Evolutionary conservation across 1,140 invertebrate species (phyloP), one percentile per base, ranked within the genome.

Genomic region (Brachionus koreanus): DNA sequence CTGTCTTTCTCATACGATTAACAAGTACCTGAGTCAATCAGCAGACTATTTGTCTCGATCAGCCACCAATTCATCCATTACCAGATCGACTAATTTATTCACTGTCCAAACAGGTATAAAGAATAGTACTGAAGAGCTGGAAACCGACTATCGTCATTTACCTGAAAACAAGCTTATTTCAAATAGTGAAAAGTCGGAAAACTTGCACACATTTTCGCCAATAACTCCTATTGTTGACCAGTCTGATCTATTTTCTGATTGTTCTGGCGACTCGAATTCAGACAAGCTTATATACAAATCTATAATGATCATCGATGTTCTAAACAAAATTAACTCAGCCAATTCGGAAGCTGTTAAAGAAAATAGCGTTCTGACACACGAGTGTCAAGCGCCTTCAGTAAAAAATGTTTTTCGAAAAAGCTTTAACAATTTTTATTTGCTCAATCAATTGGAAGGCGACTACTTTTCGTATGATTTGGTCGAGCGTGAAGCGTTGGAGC

Each of bases 401-500:
- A 74, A 74, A 29, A 74, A 74, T 29, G 69, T 46, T 4, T 46
- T 74, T 46, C 19, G 43, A 46, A 74, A 74, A 29, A 74, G 69
- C 10, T 74, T 74, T 74, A 74, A 74, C 33, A 74, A 74, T 46
- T 74, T 74, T 29, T 74, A 74, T 46, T 74, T 74, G 25, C 25
- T 74, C 2, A 74, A 74, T 46, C 39, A 69, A 39, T 39, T 69
- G 65, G 65, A 69, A 39, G 65, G 65, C 39, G 65, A 69, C 19
- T 69, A 39, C 39, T 69, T 39, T 74, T 74, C 69, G n/a, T 74
- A 74, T 74, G 69, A 74, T 39, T 74, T 74, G 33, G 39, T 74
- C 5, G 42, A 74, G 9, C 69, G 39, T 19, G 19, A 74, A 74
- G 42, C 37, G 7, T 19, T 74, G 16, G 69, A 69, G 37, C 0